Conservation (phyloP, 2,888 invertebrate species). For the Clitarchus hookeri region DNA sequence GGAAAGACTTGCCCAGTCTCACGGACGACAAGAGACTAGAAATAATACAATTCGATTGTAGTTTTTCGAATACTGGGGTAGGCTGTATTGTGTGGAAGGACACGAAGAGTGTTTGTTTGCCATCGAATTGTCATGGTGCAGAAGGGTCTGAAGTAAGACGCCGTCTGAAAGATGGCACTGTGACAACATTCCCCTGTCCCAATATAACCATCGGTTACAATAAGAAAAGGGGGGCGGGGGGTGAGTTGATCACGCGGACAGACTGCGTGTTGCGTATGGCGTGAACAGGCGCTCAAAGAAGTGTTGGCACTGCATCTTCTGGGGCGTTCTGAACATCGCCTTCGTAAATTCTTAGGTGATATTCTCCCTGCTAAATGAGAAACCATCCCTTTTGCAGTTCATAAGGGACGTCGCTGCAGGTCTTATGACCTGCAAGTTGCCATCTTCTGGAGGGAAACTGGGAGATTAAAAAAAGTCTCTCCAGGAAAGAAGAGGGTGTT, state of each 20-base stretch:
- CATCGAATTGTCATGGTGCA: slow-evolving; percentile 44
- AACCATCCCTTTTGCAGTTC: slow-evolving; percentile 24
- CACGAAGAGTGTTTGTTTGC: slow-evolving; percentile 39
- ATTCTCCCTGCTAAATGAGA: slow-evolving; percentile 9
- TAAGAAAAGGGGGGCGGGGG: slow-evolving; percentile 14
- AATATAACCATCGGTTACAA: slow-evolving; percentile 22
- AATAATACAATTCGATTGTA: slow-evolving; percentile 26
- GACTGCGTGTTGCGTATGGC: slow-evolving; percentile 3
- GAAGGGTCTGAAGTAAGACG: slow-evolving; percentile 24
- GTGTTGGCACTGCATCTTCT: slow-evolving; percentile 31
- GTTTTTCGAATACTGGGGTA: slow-evolving; percentile 33
- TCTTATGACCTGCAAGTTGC: neutral
- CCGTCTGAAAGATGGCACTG: slow-evolving; percentile 29
- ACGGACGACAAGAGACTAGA: slow-evolving; percentile 22
- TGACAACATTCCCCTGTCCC: slow-evolving; percentile 12
- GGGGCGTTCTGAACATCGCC: slow-evolving; percentile 27
- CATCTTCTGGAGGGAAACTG: too few species aligned
- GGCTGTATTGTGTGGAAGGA: slow-evolving; percentile 40
- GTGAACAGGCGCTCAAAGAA: slow-evolving; percentile 23
- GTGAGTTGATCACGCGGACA: slow-evolving; percentile 29
- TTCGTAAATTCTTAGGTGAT: slow-evolving; percentile 31
- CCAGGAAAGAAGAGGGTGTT: neutral
- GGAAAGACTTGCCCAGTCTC: slow-evolving; percentile 33
- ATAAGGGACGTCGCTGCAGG: neutral
- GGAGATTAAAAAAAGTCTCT: neutral